These are phyloP conservation scores for Borostomias antarcticus DNA, from an alignment of 2,797 vertebrate species.

Conservation along the genomic window DNA sequence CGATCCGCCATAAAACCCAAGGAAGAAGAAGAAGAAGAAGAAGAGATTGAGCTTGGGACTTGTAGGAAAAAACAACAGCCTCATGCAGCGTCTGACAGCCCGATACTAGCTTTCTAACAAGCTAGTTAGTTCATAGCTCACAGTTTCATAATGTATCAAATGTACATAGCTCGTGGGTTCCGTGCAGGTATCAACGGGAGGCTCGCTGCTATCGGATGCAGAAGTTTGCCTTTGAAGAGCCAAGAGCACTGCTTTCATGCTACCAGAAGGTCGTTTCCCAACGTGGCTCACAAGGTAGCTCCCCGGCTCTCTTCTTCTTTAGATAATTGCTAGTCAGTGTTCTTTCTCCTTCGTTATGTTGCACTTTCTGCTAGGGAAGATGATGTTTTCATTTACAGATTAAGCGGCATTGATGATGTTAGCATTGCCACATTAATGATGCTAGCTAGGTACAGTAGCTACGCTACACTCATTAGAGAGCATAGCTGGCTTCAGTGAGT, in stretches of 20 bases:
- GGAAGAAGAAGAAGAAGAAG: no score
- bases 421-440: no score
- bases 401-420: no score
- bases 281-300: slow-evolving; percentile 21
- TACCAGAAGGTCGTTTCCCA: slow-evolving; percentile 24
- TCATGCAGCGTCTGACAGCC: neutral
- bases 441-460: no score
- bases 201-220: neutral
- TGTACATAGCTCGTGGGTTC: neutral
- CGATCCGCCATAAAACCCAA: no score
- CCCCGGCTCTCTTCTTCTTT: neutral
- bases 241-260: neutral
- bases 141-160: neutral
- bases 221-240: neutral
- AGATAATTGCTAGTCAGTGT: no score
- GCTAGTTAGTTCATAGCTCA: neutral
- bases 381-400: no score
- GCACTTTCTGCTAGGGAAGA: no score
- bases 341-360: no score
- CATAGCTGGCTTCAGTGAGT: no score
- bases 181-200: neutral
- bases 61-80: neutral
- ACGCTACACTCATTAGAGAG: no score
- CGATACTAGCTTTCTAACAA: neutral
- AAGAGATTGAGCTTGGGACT: no score